Conservation (phyloP, 2,797 vertebrate species). For the Hemitrygon akajei region DNA sequence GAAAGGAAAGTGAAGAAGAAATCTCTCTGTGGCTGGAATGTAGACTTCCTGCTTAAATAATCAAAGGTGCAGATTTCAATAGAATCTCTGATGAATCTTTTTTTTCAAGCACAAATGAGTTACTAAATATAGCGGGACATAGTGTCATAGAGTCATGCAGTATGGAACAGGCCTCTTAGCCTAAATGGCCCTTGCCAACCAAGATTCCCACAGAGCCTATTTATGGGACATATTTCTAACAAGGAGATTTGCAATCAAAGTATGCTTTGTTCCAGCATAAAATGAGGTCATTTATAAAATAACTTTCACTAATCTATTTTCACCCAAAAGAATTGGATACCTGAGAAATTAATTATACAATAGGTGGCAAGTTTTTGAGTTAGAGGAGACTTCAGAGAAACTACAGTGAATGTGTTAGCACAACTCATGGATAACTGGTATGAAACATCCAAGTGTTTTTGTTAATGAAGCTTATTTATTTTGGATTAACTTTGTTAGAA, state of each 20-base stretch:
- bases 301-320: neutral
- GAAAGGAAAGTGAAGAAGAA: neutral
- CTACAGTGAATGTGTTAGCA: neutral
- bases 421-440: neutral
- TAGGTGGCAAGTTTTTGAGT: neutral
- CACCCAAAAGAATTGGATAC: neutral
- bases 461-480: neutral
- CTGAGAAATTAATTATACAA: neutral
- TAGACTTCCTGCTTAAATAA: neutral
- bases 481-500: neutral
- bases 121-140: neutral
- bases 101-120: neutral
- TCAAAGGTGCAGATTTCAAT: neutral
- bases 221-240: neutral
- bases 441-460: neutral
- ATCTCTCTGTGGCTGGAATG: neutral
- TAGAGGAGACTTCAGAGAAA: neutral
- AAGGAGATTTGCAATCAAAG: neutral
- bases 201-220: too few relatives aligned
- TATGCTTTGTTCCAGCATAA: neutral
- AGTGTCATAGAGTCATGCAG: too few relatives aligned
- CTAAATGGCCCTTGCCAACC: too few relatives aligned
- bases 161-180: too few relatives aligned
- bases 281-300: conserved; percentile 15
- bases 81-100: neutral